Percentiles rank a stretch among this genome's conserved stretches.
phyloP scores from a whole-genome alignment of 2,888 invertebrate genomes.

The Polietes domitor region DNA sequence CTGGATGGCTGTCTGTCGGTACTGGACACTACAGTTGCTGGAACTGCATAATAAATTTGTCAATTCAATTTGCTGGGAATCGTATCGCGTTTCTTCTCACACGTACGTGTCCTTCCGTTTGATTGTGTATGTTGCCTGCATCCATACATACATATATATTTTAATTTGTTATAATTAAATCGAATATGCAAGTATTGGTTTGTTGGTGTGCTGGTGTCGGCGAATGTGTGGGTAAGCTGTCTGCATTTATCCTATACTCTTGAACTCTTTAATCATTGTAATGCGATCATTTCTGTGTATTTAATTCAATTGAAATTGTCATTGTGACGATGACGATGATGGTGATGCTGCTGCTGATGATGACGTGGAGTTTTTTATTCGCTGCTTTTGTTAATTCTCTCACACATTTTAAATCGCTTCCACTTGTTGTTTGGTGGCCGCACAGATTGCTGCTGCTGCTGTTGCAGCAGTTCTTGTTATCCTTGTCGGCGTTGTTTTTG shows the following conservation, averaged over 20 bases:
- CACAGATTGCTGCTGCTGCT: conserved; percentile 37
- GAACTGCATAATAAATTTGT: conserved; percentile 58
- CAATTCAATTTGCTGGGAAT: conserved; percentile 48
- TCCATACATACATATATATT: conserved; percentile 1
- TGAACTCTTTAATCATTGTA: conserved; percentile 46
- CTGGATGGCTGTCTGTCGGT: neutral
- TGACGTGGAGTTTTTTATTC: neutral
- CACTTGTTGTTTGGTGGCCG: conserved; percentile 17
- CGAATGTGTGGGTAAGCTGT: neutral
- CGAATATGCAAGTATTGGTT: neutral
- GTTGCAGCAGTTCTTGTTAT: conserved; percentile 37
- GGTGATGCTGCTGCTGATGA: neutral
- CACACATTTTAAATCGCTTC: conserved; percentile 41
- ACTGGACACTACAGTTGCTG: conserved; percentile 16
- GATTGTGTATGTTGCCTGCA: neutral
- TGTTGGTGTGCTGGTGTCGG: no score
- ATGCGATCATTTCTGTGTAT: conserved; percentile 47
- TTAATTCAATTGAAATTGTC: conserved; percentile 45
- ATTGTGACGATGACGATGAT: neutral
- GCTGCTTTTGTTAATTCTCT: conserved; percentile 6
- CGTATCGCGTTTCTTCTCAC: conserved; percentile 1
- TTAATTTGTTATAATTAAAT: conserved; percentile 59
- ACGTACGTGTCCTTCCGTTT: neutral
- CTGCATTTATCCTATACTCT: conserved; percentile 17
- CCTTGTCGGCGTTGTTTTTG: conserved; percentile 42